A percentile compares a stretch with the other conserved stretches of the same genome.
phyloP scores from a whole-genome alignment of 2,113 vertebrate species.

The Nibea coibor region DNA sequence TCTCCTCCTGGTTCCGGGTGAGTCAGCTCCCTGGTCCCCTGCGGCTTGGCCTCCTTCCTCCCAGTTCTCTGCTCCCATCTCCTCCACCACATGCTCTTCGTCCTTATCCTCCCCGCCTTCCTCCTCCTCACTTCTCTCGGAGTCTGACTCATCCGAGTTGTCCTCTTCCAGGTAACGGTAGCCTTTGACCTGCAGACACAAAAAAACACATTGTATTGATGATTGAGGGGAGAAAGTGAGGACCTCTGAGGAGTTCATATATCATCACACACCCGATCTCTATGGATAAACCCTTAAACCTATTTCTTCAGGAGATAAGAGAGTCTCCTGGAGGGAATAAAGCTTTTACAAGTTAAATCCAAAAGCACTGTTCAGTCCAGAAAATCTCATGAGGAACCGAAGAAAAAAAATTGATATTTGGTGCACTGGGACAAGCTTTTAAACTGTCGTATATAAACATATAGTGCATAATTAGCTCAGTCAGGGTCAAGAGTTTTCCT shows the following conservation, averaged over 20 bases:
- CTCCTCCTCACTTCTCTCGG: slow-evolving; percentile 56
- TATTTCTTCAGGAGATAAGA: background rate
- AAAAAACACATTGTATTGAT: background rate
- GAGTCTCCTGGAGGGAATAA: no score
- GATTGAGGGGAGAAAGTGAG: background rate
- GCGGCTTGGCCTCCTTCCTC: slow-evolving; percentile 49
- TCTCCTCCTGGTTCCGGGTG: slow-evolving; percentile 48
- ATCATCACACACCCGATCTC: background rate
- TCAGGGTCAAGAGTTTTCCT: no score
- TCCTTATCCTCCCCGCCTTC: slow-evolving; percentile 52
- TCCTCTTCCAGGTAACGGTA: slow-evolving; percentile 96
- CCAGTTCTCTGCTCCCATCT: slow-evolving; percentile 18
- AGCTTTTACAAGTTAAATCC: no score
- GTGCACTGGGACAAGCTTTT: background rate
- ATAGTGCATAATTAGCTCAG: no score
- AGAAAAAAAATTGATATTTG: background rate
- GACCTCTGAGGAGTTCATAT: background rate
- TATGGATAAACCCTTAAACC: background rate
- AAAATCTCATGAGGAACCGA: background rate
- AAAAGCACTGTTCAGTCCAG: background rate
- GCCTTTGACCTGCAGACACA: slow-evolving; percentile 84
- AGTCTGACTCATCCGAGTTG: slow-evolving; percentile 91
- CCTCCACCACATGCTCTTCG: slow-evolving; percentile 53
- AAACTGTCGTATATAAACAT: background rate
- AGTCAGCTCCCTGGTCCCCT: slow-evolving; percentile 55